phyloP scores from a whole-genome alignment of 2,113 vertebrate species.

The Petromus typicus region DNA sequence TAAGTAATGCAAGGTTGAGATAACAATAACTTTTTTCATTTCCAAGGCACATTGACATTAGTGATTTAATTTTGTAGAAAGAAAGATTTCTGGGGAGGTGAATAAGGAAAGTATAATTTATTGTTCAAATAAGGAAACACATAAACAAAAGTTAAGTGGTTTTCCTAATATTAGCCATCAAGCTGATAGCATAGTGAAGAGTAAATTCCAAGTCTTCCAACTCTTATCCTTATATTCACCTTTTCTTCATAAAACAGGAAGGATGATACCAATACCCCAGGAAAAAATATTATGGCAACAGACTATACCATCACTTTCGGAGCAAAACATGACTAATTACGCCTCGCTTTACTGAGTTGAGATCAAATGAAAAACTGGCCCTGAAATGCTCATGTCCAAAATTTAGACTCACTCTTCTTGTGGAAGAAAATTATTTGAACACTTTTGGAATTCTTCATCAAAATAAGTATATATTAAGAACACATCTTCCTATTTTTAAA shows the following conservation, averaged over 20 bases:
- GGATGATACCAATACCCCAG: background rate
- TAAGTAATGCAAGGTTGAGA: background rate
- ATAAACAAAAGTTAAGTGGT: background rate
- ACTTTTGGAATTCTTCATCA: conserved; percentile 30
- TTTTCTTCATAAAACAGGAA: conserved; percentile 5
- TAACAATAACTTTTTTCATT: background rate
- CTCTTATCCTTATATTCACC: background rate
- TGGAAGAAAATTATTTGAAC: conserved; percentile 6
- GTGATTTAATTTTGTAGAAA: conserved; percentile 6
- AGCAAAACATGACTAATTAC: background rate
- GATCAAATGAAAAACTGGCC: background rate
- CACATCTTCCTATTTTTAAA: conserved; percentile 43
- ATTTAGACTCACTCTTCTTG: background rate
- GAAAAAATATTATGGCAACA: conserved; percentile 24
- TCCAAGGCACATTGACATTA: background rate
- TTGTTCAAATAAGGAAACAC: conserved; percentile 23
- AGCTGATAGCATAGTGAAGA: background rate
- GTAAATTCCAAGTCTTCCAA: background rate
- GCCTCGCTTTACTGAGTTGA: background rate
- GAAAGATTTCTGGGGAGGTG: background rate
- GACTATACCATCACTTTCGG: background rate
- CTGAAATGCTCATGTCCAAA: background rate
- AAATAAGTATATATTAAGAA: conserved; percentile 14
- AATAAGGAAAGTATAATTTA: background rate
- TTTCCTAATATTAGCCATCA: background rate